Evolutionary conservation across 2,797 vertebrate species (phyloP), one percentile per base, ranked within the genome.

Genomic region (Myotis pilosus): DNA sequence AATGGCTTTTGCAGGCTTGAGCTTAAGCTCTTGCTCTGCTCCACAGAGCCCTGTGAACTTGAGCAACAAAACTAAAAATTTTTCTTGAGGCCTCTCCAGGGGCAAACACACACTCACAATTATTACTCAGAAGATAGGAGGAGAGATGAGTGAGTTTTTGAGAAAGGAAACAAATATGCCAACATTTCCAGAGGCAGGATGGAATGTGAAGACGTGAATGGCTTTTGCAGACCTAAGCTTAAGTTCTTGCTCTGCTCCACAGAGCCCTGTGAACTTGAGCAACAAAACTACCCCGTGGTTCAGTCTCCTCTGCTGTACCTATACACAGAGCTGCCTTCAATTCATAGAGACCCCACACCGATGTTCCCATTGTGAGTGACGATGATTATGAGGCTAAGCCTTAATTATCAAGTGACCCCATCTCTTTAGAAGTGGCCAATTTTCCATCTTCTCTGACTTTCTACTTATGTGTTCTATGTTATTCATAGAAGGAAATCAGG

Each of bases 51-150:
- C 8, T 1, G 30, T 47, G 62, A 64, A 66, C 47, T 25, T 53
- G 38, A 94, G 33, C n/a, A n/a, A n/a, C n/a, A n/a, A n/a, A n/a
- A n/a, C n/a, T n/a, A 88, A 30, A 89, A 90, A 33, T 23, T 74
- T 23, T 25, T 41, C 71, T 64, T 36, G 19, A 91, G 80, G 38
- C n/a, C 28, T 93, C 74, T 93, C 57, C 41, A 36, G n/a, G n/a
- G 19, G 64, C 8, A 44, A 79, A 64, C 8, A 74, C 0, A 23
- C 1, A 5, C 33, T 66, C 49, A 69, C 22, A 68, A 25, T 13
- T 28, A 87, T 90, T 68, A 30, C 30, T 84, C 28, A 8, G 55
- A 91, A 68, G 41, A 30, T 44, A 72, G 36, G 17, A 36, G 33
- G 69, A 47, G 23, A 69, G 38, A 89, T 36, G 57, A 44, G 64